These are phyloP conservation scores for Linyphia triangularis DNA, from an alignment of 2,888 invertebrate species.

Conservation along the genomic window DNA sequence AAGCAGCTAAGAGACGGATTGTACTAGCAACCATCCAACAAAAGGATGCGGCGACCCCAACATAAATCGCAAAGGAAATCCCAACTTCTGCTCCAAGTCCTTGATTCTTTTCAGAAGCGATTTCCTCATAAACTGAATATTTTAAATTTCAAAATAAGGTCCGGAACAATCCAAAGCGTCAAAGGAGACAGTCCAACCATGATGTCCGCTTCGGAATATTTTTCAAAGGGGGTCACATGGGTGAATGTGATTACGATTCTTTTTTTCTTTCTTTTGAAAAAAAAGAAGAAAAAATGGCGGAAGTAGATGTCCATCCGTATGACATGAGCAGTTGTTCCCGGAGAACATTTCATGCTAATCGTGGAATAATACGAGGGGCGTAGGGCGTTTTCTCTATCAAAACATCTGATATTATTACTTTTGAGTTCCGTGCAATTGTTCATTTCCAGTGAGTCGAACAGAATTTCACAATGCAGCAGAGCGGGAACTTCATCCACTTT, in stretches of 20 bases:
- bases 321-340: conserved; percentile 33
- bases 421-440: conserved; percentile 21
- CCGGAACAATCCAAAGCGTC: neutral
- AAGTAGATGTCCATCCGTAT: conserved; percentile 19
- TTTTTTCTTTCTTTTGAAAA: neutral
- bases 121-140: conserved; percentile 10
- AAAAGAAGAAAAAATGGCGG: neutral
- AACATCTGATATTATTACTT: conserved; percentile 26
- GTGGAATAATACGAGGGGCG: conserved; percentile 18
- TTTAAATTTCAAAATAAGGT: conserved; percentile 37
- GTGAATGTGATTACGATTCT: neutral
- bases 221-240: neutral
- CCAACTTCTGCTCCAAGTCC: conserved; percentile 24
- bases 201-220: conserved; percentile 26
- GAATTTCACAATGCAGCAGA: conserved; percentile 7
- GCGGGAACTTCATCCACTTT: neutral
- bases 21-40: neutral
- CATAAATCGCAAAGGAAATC: conserved; percentile 23
- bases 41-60: neutral
- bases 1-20: too few relatives aligned
- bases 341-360: conserved; percentile 48
- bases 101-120: conserved; percentile 1
- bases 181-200: conserved; percentile 12
- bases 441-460: conserved; percentile 12
- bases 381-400: conserved; percentile 3